Conservation (phyloP, 2,113 vertebrate genomes). For the Delphinus delphis region DNA sequence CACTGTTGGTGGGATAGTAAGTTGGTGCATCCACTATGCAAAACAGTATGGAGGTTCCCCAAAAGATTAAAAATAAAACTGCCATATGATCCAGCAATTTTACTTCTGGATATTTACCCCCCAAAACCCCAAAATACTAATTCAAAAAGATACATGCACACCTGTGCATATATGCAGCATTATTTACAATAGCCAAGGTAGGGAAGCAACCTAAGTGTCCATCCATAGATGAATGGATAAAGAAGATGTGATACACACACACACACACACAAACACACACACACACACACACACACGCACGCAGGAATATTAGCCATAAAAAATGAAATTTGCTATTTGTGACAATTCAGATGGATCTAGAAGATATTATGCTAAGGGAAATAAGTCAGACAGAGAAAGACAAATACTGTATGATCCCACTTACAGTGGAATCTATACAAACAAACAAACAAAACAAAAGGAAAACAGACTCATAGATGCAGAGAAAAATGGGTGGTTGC, state of each 20-base stretch:
- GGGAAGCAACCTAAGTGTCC: not conserved
- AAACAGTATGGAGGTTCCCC: not conserved
- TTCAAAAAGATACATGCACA: not conserved
- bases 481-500: not conserved
- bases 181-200: not conserved
- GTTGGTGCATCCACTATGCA: not conserved
- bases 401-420: not conserved
- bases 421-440: too few species aligned
- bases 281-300: too few species aligned
- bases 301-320: too few species aligned
- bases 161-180: not conserved
- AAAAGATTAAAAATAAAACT: not conserved
- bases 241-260: too few species aligned
- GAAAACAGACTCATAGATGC: too few species aligned
- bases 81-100: not conserved
- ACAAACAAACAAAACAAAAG: too few species aligned
- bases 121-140: not conserved
- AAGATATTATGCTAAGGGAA: not conserved
- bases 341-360: too few species aligned
- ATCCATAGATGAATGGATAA: too few species aligned
- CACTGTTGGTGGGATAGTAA: not conserved
- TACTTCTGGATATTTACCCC: not conserved
- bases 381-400: not conserved
- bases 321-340: too few species aligned
- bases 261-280: too few species aligned